Base-by-base conservation (phyloP, 2,797 vertebrate species). In the Hypotaenidia okinawae region DNA sequence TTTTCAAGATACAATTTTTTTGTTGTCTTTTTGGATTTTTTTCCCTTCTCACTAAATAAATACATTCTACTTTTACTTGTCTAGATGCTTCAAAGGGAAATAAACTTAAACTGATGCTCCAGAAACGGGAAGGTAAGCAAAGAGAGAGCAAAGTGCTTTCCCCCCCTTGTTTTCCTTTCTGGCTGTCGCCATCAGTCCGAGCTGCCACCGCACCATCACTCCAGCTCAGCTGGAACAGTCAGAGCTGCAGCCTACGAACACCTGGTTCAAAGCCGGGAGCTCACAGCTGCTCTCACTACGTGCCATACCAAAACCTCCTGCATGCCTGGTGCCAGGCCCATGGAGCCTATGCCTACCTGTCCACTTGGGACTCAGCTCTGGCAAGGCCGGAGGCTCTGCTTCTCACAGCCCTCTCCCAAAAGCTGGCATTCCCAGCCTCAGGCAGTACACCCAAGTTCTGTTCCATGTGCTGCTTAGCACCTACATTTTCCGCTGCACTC, bases 51-150 rank as follows among this genome's bases (percentile, higher is more conserved):
- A 33, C 23, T 39, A 63, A 61, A 32, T 11, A 12, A 3, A 32
- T 30, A 11, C 64, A 35, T n/a, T 96, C 88, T 84, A 69, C 84
- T 94, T 96, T 93, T 83, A n/a, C 96, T 90, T 70, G 16, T 89
- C 67, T 86, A 99, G 98, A 96, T 91, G 91, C 95, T 82, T 93
- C 97, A 84, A 97, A 79, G 93, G 98, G 97, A 95, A 98, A 97
- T 90, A 98, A 97, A 92, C 98, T 98, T 58, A 97, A 97, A 63
- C 91, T 95, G 95, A 96, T 98, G 91, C 97, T 98, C 77, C 98
- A 97, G 62, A 98, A 98, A 93, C 95, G 74, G 27, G 95, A 98
- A 97, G 98, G 98, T 98, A 93, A 97, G 89, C n/a, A 22, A 77
- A 62, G 66, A 59, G 16, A 15, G 27, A 30, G 19, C 7, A 5